Evolutionary conservation across 1,140 invertebrate species (phyloP).

Genomic region (Ericerus pela): DNA sequence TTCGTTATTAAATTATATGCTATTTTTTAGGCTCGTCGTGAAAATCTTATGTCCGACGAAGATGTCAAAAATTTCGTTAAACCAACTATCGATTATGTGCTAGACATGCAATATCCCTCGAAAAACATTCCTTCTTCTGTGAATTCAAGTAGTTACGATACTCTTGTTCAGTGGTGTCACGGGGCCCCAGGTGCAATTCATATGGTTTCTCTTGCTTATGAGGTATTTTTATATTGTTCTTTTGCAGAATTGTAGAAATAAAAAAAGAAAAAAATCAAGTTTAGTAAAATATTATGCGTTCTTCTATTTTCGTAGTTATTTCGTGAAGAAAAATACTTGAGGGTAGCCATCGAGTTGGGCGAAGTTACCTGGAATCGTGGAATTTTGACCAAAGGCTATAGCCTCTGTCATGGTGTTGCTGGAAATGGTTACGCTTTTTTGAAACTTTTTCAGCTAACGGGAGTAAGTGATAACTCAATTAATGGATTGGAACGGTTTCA

Average conservation of each 20-base stretch:
- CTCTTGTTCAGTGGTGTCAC: conserved; percentile 89
- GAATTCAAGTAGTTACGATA: conserved; percentile 54
- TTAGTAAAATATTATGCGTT: too few species aligned
- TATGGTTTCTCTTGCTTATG: conserved; percentile 55
- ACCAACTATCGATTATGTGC: conserved; percentile 50
- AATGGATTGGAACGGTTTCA: not conserved
- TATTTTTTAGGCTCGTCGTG: conserved; percentile 32
- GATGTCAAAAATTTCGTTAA: conserved; percentile 41
- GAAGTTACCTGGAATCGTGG: conserved; percentile 74
- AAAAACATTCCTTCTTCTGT: conserved; percentile 78
- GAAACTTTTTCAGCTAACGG: conserved; percentile 59
- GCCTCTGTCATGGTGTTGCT: conserved; percentile 79
- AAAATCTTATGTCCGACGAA: conserved; percentile 34
- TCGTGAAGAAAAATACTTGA: conserved; percentile 53
- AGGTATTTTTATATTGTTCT: conserved; percentile 38
- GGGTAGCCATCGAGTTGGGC: conserved; percentile 51
- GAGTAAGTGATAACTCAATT: conserved; percentile 35
- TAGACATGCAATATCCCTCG: conserved; percentile 44
- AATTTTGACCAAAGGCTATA: conserved; percentile 75
- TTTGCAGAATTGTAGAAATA: conserved; percentile 12
- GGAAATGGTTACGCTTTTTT: conserved; percentile 86
- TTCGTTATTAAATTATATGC: conserved; percentile 12
- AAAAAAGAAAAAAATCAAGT: too few species aligned
- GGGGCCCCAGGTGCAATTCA: conserved; percentile 77
- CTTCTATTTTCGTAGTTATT: conserved; percentile 40